These are phyloP conservation scores for Coleophora deauratella DNA, from an alignment of 2,888 invertebrate genomes.

Conservation along the genomic window DNA sequence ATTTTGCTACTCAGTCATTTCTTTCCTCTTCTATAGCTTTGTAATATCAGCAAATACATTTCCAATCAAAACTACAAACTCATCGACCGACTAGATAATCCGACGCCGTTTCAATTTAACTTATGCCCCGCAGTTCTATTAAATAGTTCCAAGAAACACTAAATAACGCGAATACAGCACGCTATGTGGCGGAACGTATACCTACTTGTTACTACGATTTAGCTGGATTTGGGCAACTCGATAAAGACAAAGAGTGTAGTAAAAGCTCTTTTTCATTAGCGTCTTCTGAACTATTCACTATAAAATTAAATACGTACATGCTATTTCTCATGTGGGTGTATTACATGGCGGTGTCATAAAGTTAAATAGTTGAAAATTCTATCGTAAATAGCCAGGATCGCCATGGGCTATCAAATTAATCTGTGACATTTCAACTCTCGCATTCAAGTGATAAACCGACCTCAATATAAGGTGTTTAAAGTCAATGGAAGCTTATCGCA, in stretches of 20 bases:
- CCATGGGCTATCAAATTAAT: constrained; percentile 29
- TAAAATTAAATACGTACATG: too few relatives aligned
- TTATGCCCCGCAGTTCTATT: constrained; percentile 39
- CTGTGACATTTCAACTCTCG: constrained; percentile 46
- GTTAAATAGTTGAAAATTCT: too few relatives aligned
- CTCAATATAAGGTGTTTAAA: constrained; percentile 49
- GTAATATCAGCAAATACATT: too few relatives aligned
- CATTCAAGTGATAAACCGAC: constrained; percentile 53
- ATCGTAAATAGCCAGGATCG: background rate
- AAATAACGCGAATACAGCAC: constrained; percentile 45
- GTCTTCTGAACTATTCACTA: too few relatives aligned
- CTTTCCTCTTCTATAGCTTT: too few relatives aligned
- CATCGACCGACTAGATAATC: too few relatives aligned
- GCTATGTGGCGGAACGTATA: constrained; percentile 28
- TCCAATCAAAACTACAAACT: too few relatives aligned
- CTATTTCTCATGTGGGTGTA: too few relatives aligned
- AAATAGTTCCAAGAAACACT: constrained; percentile 45
- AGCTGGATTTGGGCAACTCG: constrained; percentile 1
- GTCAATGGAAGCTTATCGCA: constrained; percentile 63
- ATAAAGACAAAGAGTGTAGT: background rate
- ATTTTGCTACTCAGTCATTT: too few relatives aligned
- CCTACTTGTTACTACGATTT: too few relatives aligned
- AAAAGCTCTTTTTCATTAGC: too few relatives aligned
- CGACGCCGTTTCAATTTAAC: constrained; percentile 50
- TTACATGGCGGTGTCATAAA: too few relatives aligned